These are phyloP conservation scores for Apeltes quadracus DNA, from an alignment of 2,113 vertebrate genomes.

Conservation along the genomic window DNA sequence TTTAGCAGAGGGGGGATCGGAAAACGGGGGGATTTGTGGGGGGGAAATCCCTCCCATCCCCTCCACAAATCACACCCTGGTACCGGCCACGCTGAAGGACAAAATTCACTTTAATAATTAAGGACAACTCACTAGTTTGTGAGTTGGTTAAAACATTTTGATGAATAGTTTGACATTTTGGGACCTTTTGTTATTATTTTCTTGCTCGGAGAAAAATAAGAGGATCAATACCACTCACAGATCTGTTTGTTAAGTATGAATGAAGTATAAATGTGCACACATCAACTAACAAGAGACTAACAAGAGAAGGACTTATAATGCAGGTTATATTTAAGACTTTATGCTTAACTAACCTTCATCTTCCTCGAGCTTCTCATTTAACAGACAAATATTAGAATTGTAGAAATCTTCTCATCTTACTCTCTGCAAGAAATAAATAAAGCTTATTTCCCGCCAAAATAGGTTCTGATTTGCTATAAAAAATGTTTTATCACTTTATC, in stretches of 20 bases:
- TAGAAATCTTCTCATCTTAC: background rate
- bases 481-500: conserved; percentile 13
- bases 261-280: background rate
- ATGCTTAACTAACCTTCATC: background rate
- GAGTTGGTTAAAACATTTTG: background rate
- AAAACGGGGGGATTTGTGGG: too few relatives aligned
- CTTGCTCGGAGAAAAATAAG: background rate
- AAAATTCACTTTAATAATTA: too few relatives aligned
- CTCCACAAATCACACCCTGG: too few relatives aligned
- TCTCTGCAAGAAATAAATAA: background rate
- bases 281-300: too few relatives aligned
- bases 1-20: too few relatives aligned
- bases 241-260: background rate
- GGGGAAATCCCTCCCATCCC: too few relatives aligned
- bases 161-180: background rate
- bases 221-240: background rate
- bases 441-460: background rate
- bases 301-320: background rate
- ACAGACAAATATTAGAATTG: background rate
- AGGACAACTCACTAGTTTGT: background rate
- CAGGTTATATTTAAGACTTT: background rate
- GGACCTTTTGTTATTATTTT: background rate
- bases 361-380: background rate
- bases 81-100: background rate
- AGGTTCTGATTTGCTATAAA: background rate